Conservation (phyloP, 2,113 vertebrate genomes). For the Alethe diademata region DNA sequence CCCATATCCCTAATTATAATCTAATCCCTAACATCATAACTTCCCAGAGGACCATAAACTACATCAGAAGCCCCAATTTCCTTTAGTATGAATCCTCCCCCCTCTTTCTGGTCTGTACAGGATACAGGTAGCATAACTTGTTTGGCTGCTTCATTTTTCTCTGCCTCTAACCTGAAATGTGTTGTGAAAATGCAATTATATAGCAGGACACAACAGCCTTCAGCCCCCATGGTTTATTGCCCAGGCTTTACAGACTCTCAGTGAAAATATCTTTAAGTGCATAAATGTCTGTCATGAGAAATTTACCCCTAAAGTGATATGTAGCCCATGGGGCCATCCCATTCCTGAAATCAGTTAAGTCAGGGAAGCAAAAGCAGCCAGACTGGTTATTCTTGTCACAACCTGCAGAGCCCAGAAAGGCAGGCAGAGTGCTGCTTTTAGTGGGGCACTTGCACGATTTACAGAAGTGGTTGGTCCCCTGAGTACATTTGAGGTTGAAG, state of each 20-base stretch:
- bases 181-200: neutral
- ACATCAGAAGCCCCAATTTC: neutral
- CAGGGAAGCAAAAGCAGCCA: conserved; percentile 14
- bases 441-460: neutral
- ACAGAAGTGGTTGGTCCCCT: neutral
- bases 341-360: conserved; percentile 12
- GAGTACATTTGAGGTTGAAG: neutral
- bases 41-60: neutral
- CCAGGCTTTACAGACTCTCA: neutral
- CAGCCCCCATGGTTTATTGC: neutral
- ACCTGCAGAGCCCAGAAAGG: neutral
- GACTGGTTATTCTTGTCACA: conserved; percentile 37
- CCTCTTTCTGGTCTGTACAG: neutral
- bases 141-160: neutral
- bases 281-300: neutral
- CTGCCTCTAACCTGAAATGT: neutral
- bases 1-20: neutral
- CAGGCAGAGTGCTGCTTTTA: neutral
- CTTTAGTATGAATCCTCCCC: neutral
- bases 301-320: neutral
- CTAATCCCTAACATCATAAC: neutral
- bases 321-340: neutral
- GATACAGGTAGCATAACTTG: neutral
- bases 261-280: conserved; percentile 6
- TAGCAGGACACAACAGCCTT: neutral